Base-by-base conservation (phyloP, 2,888 invertebrate species). In the Ethmia dodecea region DNA sequence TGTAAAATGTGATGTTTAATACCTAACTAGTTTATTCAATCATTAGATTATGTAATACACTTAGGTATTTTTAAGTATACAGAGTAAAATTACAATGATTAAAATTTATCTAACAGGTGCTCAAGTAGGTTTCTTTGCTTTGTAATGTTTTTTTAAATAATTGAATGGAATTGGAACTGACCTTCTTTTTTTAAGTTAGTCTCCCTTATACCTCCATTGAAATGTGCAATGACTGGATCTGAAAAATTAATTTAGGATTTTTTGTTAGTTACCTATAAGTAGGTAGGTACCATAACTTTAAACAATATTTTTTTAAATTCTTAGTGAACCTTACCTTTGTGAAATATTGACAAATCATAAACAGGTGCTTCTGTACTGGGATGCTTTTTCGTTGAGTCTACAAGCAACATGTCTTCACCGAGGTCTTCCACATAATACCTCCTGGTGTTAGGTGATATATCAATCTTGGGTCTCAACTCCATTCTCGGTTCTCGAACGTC, bases 351-450 rank as follows among this genome's bases (percentile, higher is more conserved):
- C 39, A 69, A 32, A 40, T 70, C 60, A 55, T 63, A 55, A 16
- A 57, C 51, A 32, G 67, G 61, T 16, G 43, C 38, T 38, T 68
- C 64, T 42, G 57, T 55, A 45, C 56, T 65, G 22, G 55, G 43
- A 47, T 60, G 69, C 43, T 81, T 83, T 49, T 78, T 81, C 45
- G 62, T 78, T 0, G 73, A 71, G 51, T 80, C 81, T 33, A 81
- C 61, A 10, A 83, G 58, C n/a, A 75, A 41, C 70, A 81, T 68
- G 37, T 80, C 77, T 40, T 81, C 73, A 14, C 78, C 81, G 10
- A 80, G 66, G 37, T 77, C 71, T 37, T 83, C 76, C 1, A 79
- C 81, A 64, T 62, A 81, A 45, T 60, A 80, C 37, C 46, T 70
- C 35, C 64, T 73, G 4, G 71, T 50, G 34, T 55, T 63, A 24